Percentiles rank a stretch among this genome's conserved stretches.
Conservation (phyloP, 2,797 vertebrate species). For the Lacerta bilineata region DNA sequence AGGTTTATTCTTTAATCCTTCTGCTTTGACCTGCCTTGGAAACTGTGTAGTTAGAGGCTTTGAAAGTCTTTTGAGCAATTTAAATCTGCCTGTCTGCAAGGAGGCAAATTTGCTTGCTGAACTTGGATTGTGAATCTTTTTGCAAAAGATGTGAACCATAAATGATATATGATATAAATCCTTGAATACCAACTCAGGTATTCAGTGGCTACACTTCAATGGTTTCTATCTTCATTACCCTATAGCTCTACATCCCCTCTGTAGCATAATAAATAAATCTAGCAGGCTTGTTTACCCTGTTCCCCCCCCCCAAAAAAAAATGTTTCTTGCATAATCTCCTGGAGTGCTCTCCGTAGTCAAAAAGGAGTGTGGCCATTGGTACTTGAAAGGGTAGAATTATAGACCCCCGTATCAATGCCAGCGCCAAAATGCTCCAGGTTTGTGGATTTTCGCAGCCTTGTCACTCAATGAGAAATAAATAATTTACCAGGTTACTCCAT, state of each 20-base stretch:
- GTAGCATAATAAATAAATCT: constrained; percentile 2
- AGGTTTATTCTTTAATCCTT: neutral
- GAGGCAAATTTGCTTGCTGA: neutral
- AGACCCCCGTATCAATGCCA: neutral
- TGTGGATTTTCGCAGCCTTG: neutral
- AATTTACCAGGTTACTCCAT: neutral
- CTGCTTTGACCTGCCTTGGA: neutral
- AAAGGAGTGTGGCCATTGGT: neutral
- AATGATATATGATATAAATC: neutral
- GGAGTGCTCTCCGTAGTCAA: neutral
- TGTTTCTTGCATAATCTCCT: neutral
- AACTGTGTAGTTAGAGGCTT: neutral
- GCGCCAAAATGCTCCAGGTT: neutral
- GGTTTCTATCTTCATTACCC: neutral
- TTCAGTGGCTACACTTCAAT: neutral
- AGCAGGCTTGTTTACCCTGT: neutral
- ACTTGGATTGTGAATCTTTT: neutral
- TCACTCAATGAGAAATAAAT: constrained; percentile 1
- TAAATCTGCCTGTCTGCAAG: neutral
- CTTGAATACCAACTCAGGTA: neutral
- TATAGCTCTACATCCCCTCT: neutral
- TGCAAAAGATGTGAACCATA: neutral
- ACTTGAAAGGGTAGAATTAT: neutral
- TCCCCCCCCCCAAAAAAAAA: neutral
- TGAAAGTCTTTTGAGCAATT: neutral